These are phyloP conservation scores for Stegodyphus dumicola DNA, from an alignment of 1,140 invertebrate genomes.

Conservation along the genomic window DNA sequence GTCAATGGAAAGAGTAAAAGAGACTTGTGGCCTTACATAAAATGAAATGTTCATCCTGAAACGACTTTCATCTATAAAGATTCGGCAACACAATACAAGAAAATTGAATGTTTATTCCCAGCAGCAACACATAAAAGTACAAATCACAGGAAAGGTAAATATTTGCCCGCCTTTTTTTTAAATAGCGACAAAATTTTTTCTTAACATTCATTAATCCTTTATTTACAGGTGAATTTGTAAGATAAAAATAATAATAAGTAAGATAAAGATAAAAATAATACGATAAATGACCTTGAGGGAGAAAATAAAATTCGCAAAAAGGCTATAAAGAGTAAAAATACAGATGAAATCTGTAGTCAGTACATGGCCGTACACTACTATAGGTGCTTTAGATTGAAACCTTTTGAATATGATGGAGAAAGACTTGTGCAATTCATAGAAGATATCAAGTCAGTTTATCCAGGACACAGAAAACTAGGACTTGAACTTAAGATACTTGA, in stretches of 20 bases:
- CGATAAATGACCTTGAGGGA: background rate
- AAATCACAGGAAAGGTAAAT: background rate
- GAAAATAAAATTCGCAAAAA: background rate
- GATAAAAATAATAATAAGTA: background rate
- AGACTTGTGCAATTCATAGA: background rate
- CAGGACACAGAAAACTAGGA: background rate
- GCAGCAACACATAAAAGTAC: background rate
- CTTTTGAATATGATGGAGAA: background rate
- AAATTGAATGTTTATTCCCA: background rate
- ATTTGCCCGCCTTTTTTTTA: no score
- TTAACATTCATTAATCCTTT: no score
- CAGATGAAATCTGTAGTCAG: background rate
- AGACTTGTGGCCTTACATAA: background rate
- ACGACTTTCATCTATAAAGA: background rate
- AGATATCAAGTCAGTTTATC: background rate
- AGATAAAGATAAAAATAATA: background rate
- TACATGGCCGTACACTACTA: background rate
- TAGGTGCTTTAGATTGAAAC: background rate
- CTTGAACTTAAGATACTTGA: no score
- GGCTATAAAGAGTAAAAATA: background rate
- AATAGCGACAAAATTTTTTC: no score
- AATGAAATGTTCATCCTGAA: background rate
- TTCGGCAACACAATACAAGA: background rate
- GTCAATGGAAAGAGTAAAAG: background rate
- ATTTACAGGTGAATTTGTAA: background rate